A percentile compares a stretch with the other conserved stretches of the same genome.
Evolutionary conservation across 2,797 vertebrate species (phyloP).

Genomic region (Pygocentrus nattereri): DNA sequence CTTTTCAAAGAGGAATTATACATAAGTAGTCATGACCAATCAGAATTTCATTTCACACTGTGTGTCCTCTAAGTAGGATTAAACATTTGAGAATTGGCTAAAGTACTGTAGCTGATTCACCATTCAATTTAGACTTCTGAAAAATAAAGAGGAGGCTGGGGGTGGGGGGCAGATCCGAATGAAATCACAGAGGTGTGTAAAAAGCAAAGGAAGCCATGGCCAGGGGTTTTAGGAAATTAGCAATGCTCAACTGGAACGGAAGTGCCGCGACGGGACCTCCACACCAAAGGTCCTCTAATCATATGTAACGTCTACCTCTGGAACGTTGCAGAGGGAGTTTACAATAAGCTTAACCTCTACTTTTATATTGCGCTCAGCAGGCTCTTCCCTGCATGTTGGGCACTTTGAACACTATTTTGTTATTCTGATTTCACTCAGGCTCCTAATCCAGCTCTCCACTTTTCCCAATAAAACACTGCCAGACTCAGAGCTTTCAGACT

Average conservation of each 20-base stretch:
- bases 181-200: slow-evolving; percentile 64
- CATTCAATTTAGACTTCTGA: slow-evolving; percentile 73
- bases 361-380: slow-evolving; percentile 87
- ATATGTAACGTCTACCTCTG: slow-evolving; percentile 82
- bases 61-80: slow-evolving; percentile 71
- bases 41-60: slow-evolving; percentile 55
- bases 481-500: slow-evolving; percentile 54
- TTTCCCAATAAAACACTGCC: slow-evolving; percentile 57
- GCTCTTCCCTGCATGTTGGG: slow-evolving; percentile 82
- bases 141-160: slow-evolving; percentile 40
- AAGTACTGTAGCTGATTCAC: slow-evolving; percentile 73
- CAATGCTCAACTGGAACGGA: slow-evolving; percentile 86
- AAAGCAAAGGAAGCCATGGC: slow-evolving; percentile 68
- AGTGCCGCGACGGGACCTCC: slow-evolving; percentile 79
- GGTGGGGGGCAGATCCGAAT: slow-evolving; percentile 67
- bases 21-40: slow-evolving; percentile 53
- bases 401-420: slow-evolving; percentile 87
- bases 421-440: slow-evolving; percentile 82
- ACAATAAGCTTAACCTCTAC: slow-evolving; percentile 89
- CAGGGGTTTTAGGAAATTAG: slow-evolving; percentile 83
- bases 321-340: slow-evolving; percentile 83
- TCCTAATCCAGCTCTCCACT: slow-evolving; percentile 77
- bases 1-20: slow-evolving; percentile 47
- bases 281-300: slow-evolving; percentile 81
- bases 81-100: slow-evolving; percentile 72